Evolutionary conservation across 2,888 invertebrate species (phyloP), one percentile per base, ranked within the genome.

Genomic region (Junonia oenone): DNA sequence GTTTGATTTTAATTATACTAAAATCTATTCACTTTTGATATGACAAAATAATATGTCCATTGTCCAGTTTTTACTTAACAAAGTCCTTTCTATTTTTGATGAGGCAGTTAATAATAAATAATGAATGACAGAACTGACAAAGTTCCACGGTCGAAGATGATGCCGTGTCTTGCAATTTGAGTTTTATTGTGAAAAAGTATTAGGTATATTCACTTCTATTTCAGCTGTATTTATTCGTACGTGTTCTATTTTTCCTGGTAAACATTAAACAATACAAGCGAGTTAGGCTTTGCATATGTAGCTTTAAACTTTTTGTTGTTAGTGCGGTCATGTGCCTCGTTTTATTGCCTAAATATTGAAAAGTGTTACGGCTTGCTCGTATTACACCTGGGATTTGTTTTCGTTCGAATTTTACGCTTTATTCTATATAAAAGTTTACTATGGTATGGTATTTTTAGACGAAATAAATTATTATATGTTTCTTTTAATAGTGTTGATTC

Each of bases 221-320:
- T 57, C 58, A 64, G 58, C 55, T 52, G 61, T 62, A 65, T 67
- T 63, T 64, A 63, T 63, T 60, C 63, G 51, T 51, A 59, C 57
- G 59, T 58, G 13, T 13, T 26, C 43, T 22, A 8, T 59, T 58
- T 65, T 57, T 60, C 55, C 59, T 52, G 57, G 56, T 62, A 58
- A 61, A 63, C 58, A 55, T 56, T 56, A 58, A 60, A 65, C 62
- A 63, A 58, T 58, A 63, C 64, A 66, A 67, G 57, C 60, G 45
- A 64, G 65, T 63, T 55, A 55, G 51, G 50, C 40, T 55, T 51
- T 54, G 54, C 59, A 59, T 64, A 61, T 26, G 26, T 60, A 46
- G 33, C 53, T 55, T 45, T 29, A 35, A 55, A 63, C 49, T 57
- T 55, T 60, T 58, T 57, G 58, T 56, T 52, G 43, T 51, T 46